Base-by-base conservation (phyloP, 2,797 vertebrate species). In the Dicrostonyx torquatus region DNA sequence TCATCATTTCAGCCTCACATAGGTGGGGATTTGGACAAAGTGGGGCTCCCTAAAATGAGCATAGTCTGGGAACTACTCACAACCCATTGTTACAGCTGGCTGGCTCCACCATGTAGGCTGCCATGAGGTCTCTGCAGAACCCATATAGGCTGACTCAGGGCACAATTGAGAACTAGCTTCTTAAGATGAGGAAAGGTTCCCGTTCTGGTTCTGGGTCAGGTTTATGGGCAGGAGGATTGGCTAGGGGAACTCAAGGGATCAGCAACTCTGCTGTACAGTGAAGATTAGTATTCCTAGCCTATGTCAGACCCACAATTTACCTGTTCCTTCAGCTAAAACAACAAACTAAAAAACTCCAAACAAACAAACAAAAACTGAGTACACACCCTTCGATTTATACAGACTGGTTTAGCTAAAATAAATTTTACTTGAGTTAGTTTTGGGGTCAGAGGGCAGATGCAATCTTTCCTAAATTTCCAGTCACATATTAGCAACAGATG, bases 391-490 rank as follows among this genome's bases (percentile, higher is more conserved):
- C 77, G 70, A 45, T 85, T 90, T 58, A 87, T 7, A 82, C 62
- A 87, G 45, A 50, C 5, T 76, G 55, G 82, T 92, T 94, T 73
- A 24, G 80, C 89, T 82, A 94, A 94, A 89, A 55, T 40, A 96
- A 76, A 40, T 78, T 89, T 43, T 73, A 70, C 31, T 89, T 94
- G 73, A 86, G 24, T 92, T 86, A 31, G 37, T 50, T 62, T 95
- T 22, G 17, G 12, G 43, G 31, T 85, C 31, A 89, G 37, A 94
- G 85, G 45, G 40, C 84, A 92, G 12, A 93, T 53, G 72, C n/a
- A 92, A 24, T 76, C 11, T 45, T 90, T 91, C 43, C 95, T 91
- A 80, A 87, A 86, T 29, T 93, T 95, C 79, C n/a, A 88, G 50
- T 76, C 60, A 83, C 72, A 62, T 84, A 68, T 96, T 92, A 95